Base-by-base conservation (phyloP, 2,888 invertebrate species). In the Ypsolopha scabrella region DNA sequence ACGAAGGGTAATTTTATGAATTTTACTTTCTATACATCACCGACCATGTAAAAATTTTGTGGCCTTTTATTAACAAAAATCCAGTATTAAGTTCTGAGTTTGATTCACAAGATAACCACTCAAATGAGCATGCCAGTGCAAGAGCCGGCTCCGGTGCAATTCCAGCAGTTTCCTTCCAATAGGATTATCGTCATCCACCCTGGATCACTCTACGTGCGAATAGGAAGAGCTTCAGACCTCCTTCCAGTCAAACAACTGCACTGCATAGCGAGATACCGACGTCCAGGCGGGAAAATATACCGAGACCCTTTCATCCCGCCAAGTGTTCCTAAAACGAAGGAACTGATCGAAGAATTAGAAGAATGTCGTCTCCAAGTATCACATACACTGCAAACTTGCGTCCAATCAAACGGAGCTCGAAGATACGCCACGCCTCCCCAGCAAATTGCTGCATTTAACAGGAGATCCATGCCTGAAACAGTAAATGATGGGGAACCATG, bases 161-260 rank as follows among this genome's bases (percentile, higher is more conserved):
- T 87, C 56, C 76, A 92, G 83, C 91, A 91, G 72, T 90, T 92
- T 57, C 92, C 93, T 62, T 91, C 94, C 0, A 92, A 94, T 63
- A 92, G 93, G 54, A 93, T 95, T 43, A 93, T 98, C 54, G 93
- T 98, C n/a, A 96, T 98, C 52, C 97, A 98, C 70, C 97, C 98
- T 14, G 98, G 98, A 7, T 98, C 97, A 0, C 89, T 94, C 48
- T 93, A 95, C 73, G 88, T 98, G 33, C 88, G 97, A 55, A 94
- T 98, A 68, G 98, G 98, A 0, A 85, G 95, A 61, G 97, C 97
- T 1, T 95, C 96, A 0, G 98, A 98, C 74, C 85, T 95, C 3
- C 90, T 94, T 68, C 98, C 98, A 8, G 89, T 93, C 52, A 93
- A 93, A 39, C 88, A 97, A 53, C 87, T 97, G 1, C 97, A 98